Evolutionary conservation across 2,888 invertebrate genomes (phyloP), one percentile per base, ranked within the genome.

Genomic region (Drosophila dives): DNA sequence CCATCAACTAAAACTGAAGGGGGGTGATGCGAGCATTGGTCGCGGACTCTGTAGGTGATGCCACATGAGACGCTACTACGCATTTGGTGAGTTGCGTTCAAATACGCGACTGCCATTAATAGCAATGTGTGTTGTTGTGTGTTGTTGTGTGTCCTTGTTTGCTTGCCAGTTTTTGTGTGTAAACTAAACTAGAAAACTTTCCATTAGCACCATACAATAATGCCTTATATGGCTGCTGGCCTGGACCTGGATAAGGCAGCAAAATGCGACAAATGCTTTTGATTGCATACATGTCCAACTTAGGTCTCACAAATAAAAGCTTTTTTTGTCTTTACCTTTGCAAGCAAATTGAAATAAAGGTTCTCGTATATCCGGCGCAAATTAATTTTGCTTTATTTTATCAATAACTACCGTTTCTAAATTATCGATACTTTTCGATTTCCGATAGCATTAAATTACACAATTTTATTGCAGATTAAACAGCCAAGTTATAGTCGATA

Each of bases 61-160:
- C 40, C 45, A 45, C 15, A 45, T 33, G 51, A 53, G 54, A 40
- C 49, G 32, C 17, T 59, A 33, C n/a, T 29, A 40, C 45, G 45
- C 26, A 45, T 45, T 23, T 45, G 15, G 23, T 8, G 23, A 23
- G 23, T 23, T 45, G 45, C 56, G 49, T 54, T 55, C 61, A 58
- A 64, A 77, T 74, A 60, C 77, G 66, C 69, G 72, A 71, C 32
- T 54, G 53, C 70, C 75, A 74, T 70, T 65, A 71, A 71, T 80
- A 58, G 50, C 40, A 48, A 53, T 26, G 23, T 53, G 33, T 34
- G 23, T 23, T 23, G 23, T 23, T 26, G 23, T 53, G 33, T 33
- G 40, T 40, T 40, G 40, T 40, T n/a, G 49, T 49, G 49, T 49
- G 23, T 49, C 49, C 49, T 49, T 26, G 11, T 45, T 23, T 15